A percentile compares a stretch with the other conserved stretches of the same genome.
Conservation (phyloP, 1,140 invertebrate species). For the Nymphalis io region DNA sequence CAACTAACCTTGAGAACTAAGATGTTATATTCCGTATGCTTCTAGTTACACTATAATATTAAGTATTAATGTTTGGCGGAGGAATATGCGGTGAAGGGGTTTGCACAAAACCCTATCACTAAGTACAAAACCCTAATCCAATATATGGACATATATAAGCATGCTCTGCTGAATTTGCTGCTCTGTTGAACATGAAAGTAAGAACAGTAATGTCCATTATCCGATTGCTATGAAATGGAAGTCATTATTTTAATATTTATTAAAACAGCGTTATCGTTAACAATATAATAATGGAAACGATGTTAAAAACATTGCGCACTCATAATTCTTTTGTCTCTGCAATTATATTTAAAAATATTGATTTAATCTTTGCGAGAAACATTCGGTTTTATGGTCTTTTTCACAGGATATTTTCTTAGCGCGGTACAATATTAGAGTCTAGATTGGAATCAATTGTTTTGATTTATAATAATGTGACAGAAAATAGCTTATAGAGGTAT, state of each 20-base stretch:
- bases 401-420: conserved; percentile 21
- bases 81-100: too few relatives aligned
- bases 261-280: conserved; percentile 18
- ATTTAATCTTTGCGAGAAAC: conserved; percentile 57
- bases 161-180: too few relatives aligned
- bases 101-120: too few relatives aligned
- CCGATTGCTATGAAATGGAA: too few relatives aligned
- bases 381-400: conserved; percentile 32
- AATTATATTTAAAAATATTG: conserved; percentile 77
- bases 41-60: too few relatives aligned
- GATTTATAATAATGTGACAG: conserved; percentile 12
- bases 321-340: conserved; percentile 73
- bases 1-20: too few relatives aligned
- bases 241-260: background rate
- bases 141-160: too few relatives aligned
- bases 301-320: conserved; percentile 49
- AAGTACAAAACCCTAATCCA: too few relatives aligned
- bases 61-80: too few relatives aligned
- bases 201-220: too few relatives aligned
- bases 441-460: conserved; percentile 1
- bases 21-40: too few relatives aligned
- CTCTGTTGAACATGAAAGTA: too few relatives aligned
- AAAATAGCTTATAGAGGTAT: conserved; percentile 2
- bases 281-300: conserved; percentile 52
- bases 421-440: conserved; percentile 14